Base-by-base conservation (phyloP, 1,140 invertebrate genomes). In the Megathymus violae region DNA sequence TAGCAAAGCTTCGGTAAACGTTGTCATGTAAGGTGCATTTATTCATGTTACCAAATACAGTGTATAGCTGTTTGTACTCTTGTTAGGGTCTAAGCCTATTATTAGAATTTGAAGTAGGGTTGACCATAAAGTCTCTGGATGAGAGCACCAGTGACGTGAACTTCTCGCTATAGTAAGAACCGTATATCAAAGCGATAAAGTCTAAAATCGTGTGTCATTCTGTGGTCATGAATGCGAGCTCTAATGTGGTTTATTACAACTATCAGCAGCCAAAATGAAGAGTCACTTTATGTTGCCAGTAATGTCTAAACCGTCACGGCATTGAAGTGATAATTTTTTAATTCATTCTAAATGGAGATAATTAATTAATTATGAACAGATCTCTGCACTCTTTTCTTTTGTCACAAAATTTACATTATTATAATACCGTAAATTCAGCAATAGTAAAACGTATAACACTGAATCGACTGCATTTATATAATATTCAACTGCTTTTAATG, bases 81-180 rank as follows among this genome's bases (percentile, higher is more conserved):
- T 51, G 63, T 63, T 63, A 70, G 60, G 59, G 59, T 47, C 64
- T 69, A 69, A 69, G 67, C 67, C 67, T 61, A 69, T 66, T 69
- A 69, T 52, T 69, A 36, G 63, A 66, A 65, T 69, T 69, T 58
- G 59, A 52, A 52, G 38, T 52, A 52, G 67, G 52, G 40, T 52
- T 51, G 60, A 59, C 67, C 67, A 66, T 69, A 69, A 69, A 69
- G 59, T 64, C 14, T 51, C 15, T 51, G 16, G 16, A 51, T 51
- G 27, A 51, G 48, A 13, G 48, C 27, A 4, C 15, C 31, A 1
- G 48, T 11, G 16, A 34, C 48, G 15, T 9, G 0, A 38, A 14
- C 6, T 52, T 51, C 16, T 31, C 27, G 4, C n/a, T 9, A 15
- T 13, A 36, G 19, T 40, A 4, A 13, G 17, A 14, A 52, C 34